A percentile compares a stretch with the other conserved stretches of the same genome.
Evolutionary conservation across 2,113 vertebrate species (phyloP).

Genomic region (Myotis brandtii): DNA sequence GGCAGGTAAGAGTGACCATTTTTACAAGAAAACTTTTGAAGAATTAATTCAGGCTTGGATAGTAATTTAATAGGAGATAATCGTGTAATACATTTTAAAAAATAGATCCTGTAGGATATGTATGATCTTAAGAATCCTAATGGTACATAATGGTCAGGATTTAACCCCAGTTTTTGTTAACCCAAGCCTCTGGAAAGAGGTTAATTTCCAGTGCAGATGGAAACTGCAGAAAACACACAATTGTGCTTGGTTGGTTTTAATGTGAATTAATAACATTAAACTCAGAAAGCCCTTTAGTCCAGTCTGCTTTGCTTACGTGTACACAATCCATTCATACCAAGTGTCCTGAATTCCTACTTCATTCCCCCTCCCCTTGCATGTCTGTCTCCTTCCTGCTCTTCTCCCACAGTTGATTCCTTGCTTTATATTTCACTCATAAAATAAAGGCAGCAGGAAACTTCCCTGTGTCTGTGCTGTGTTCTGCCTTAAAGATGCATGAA

Average conservation of each 20-base stretch:
- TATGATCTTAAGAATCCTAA: background rate
- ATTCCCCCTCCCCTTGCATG: background rate
- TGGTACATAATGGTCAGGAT: background rate
- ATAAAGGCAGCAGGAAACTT: background rate
- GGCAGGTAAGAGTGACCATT: constrained; percentile 87
- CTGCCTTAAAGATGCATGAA: background rate
- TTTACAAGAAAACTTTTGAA: background rate
- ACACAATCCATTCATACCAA: background rate
- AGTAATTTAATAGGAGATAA: background rate
- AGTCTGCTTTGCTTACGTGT: background rate
- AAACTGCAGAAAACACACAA: background rate
- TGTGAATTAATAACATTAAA: background rate
- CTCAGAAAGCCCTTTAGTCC: background rate
- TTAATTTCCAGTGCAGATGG: background rate
- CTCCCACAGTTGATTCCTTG: background rate
- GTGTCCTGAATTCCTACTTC: background rate
- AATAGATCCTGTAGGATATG: background rate
- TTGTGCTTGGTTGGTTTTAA: background rate
- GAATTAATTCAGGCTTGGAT: background rate
- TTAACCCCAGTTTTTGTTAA: background rate
- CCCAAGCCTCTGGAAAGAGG: background rate
- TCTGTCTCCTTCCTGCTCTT: background rate
- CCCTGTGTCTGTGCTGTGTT: background rate
- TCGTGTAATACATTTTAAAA: background rate
- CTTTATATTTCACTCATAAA: background rate